These are phyloP conservation scores for Tiaroga cobitis DNA, from an alignment of 2,797 vertebrate species.

Conservation along the genomic window DNA sequence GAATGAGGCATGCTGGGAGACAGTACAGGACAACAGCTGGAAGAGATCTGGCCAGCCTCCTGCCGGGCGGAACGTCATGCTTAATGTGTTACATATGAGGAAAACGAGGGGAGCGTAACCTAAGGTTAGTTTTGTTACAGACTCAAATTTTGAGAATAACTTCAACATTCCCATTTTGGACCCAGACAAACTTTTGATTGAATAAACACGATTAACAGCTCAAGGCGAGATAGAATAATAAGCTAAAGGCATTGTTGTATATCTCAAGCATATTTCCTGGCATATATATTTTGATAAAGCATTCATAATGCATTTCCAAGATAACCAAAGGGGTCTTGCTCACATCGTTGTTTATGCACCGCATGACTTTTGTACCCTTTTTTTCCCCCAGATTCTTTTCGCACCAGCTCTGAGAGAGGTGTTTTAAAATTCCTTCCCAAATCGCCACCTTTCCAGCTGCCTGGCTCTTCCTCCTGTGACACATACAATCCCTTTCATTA, in stretches of 20 bases:
- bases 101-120: slow-evolving; percentile 44
- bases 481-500: slow-evolving; percentile 69
- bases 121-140: slow-evolving; percentile 26
- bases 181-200: not conserved
- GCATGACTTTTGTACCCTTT: slow-evolving; percentile 27
- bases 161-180: slow-evolving; percentile 7
- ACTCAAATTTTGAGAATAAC: slow-evolving; percentile 20
- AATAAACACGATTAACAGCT: slow-evolving; percentile 6
- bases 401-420: slow-evolving; percentile 23
- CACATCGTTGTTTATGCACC: slow-evolving; percentile 34
- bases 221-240: slow-evolving; percentile 5
- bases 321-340: slow-evolving; percentile 34
- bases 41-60: slow-evolving; percentile 64
- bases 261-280: slow-evolving; percentile 8
- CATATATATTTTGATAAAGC: slow-evolving; percentile 32
- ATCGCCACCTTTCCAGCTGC: slow-evolving; percentile 62
- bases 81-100: slow-evolving; percentile 69
- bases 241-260: slow-evolving; percentile 6
- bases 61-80: slow-evolving; percentile 67
- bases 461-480: slow-evolving; percentile 59
- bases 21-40: slow-evolving; percentile 70
- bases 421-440: slow-evolving; percentile 61
- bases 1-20: slow-evolving; percentile 25
- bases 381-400: slow-evolving; percentile 6
- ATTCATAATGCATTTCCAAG: slow-evolving; percentile 38